These are phyloP conservation scores for Drosophila planitibia DNA, from an alignment of 2,888 invertebrate genomes.

Conservation along the genomic window DNA sequence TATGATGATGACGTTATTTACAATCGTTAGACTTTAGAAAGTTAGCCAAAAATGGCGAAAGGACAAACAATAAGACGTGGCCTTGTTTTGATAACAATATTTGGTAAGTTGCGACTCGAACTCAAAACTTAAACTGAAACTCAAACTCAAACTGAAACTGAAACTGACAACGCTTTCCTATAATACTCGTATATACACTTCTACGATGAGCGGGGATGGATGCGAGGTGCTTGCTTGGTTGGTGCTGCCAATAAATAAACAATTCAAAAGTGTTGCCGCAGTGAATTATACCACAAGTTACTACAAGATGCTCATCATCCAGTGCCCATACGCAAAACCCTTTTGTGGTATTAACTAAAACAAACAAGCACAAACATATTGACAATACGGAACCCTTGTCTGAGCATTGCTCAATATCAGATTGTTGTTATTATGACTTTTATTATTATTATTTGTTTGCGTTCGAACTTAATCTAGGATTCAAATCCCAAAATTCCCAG, in stretches of 20 bases:
- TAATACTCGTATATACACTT: not conserved
- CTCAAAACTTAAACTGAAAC: constrained; percentile 18
- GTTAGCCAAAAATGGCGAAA: constrained; percentile 21
- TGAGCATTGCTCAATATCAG: not conserved
- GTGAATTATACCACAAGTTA: constrained; percentile 20
- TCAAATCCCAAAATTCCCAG: not conserved
- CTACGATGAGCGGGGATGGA: not conserved
- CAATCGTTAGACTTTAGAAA: constrained; percentile 25
- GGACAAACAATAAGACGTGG: constrained; percentile 41
- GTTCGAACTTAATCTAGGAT: not conserved
- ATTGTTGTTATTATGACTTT: constrained; percentile 9
- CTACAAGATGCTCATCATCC: not conserved
- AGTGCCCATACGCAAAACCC: constrained; percentile 1
- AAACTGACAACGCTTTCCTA: constrained; percentile 7
- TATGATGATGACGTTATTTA: constrained; percentile 14
- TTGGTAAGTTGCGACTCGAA: constrained; percentile 29
- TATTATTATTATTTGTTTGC: constrained; percentile 2
- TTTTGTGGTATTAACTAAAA: not conserved
- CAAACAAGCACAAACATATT: not conserved
- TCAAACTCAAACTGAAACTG: not conserved
- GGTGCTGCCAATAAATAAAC: constrained; percentile 47
- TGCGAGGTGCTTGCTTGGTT: not conserved
- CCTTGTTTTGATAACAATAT: constrained; percentile 47
- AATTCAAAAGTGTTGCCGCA: constrained; percentile 36
- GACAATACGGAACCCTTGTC: constrained; percentile 6